Base-by-base conservation (phyloP, 2,888 invertebrate species). In the Rhagium mordax region DNA sequence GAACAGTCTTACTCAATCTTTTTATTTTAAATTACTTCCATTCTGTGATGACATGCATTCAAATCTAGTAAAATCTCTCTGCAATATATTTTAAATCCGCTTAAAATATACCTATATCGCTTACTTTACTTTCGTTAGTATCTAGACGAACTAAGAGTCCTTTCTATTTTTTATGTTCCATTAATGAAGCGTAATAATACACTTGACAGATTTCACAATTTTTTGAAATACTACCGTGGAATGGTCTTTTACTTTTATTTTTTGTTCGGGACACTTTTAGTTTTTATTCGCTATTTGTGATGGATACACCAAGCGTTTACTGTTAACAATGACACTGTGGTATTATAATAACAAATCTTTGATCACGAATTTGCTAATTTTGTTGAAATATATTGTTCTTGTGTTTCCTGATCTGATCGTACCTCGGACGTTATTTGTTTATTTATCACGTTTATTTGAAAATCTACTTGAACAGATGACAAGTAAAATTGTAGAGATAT, bases 321-420 rank as follows among this genome's bases (percentile, higher is more conserved):
- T 41, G 10, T 20, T 41, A 61, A 61, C 47, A 47, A 21, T 47
- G 6, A 16, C 7, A 29, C 33, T 33, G 55, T 8, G 21, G n/a
- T 61, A 47, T 61, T 61, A 21, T 18, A 61, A 41, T 61, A 61
- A 33, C 59, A 59, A 33, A 59, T 59, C 16, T 3, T 13, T 29
- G 61, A n/a, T 61, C 61, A 61, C 61, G 61, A 61, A n/a, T 41
- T 20, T 20, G 33, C 33, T 41, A 60, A 41, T 47, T 61, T 47
- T 61, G 5, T 29, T 61, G n/a, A 29, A 18, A 18, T 29, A 13
- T 33, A 61, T 59, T 59, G 47, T 47, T 47, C 47, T 61, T 59
- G 13, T 27, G 59, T 33, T 61, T 61, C 47, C 61, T 61, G 47
- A 47, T 47, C 47, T 61, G 61, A 47, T 61, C 59, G 0, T 7